phyloP scores from a whole-genome alignment of 2,888 invertebrate genomes.

The Drosophila putrida region DNA sequence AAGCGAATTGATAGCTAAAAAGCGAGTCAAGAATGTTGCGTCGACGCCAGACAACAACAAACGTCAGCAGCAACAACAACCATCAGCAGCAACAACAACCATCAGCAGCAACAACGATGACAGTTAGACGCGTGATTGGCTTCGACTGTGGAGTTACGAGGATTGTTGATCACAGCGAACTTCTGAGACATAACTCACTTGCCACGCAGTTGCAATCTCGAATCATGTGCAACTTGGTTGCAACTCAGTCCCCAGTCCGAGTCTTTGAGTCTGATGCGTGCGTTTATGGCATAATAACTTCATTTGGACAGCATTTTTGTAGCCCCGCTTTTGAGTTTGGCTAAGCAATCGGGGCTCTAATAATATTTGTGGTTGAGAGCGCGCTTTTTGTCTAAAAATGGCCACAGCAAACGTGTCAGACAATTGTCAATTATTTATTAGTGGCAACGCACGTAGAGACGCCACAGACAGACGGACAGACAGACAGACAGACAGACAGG shows the following conservation, averaged over 20 bases:
- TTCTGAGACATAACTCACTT: slow-evolving; percentile 76
- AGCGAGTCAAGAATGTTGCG: slow-evolving; percentile 73
- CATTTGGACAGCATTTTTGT: slow-evolving; percentile 82
- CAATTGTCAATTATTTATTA: slow-evolving; percentile 79
- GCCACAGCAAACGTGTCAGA: slow-evolving; percentile 78
- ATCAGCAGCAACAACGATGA: slow-evolving; percentile 43
- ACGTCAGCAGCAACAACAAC: slow-evolving; percentile 20
- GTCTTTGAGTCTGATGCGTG: slow-evolving; percentile 76
- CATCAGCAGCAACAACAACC: slow-evolving; percentile 29
- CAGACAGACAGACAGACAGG: slow-evolving; percentile 7
- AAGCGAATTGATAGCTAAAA: slow-evolving; percentile 64
- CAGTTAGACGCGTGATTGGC: slow-evolving; percentile 72
- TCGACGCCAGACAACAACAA: slow-evolving; percentile 51
- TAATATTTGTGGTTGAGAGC: slow-evolving; percentile 50
- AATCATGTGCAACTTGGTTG: slow-evolving; percentile 29
- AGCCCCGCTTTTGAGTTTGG: slow-evolving; percentile 28
- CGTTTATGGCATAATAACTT: slow-evolving; percentile 85
- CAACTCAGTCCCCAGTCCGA: slow-evolving; percentile 1
- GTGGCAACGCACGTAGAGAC: slow-evolving; percentile 75
- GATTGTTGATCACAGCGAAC: slow-evolving; percentile 51
- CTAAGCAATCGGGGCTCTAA: slow-evolving; percentile 48
- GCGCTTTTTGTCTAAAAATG: slow-evolving; percentile 77
- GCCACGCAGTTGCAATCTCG: slow-evolving; percentile 56
- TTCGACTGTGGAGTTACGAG: slow-evolving; percentile 50
- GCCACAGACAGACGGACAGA: slow-evolving; percentile 22